Base-by-base conservation (phyloP, 2,113 vertebrate genomes). In the Dinomys branickii region DNA sequence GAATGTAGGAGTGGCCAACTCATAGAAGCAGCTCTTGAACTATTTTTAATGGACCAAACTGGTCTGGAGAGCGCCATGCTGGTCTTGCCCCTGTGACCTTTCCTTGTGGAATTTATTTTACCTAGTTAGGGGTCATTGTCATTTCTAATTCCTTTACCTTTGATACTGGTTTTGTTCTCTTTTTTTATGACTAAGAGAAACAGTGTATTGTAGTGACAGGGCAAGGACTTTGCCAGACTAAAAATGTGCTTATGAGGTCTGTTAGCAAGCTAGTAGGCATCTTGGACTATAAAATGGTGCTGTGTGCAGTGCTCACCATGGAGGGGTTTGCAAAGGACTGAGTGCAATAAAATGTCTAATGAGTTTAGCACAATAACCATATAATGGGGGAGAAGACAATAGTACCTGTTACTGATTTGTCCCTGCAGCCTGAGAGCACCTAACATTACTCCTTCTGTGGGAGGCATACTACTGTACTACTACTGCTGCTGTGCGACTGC, bases 181-280 rank as follows among this genome's bases (percentile, higher is more conserved):
- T 59, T 86, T 67, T n/a, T 75, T 94, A 82, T 56, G 52, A 75
- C 56, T 85, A 92, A 88, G 41, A 95, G 65, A 94, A 95, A 82
- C 4, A 82, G 24, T 89, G 7, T 81, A 47, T 85, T 89, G 93
- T 88, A 61, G 22, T 84, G 78, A 20, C 24, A 67, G 89, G 35
- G 5, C 33, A 81, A 20, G 10, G n/a, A 65, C 22, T 69, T 11
- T 75, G 38, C 38, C n/a, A 88, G 19, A 59, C 26, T 88, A n/a
- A 85, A 95, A 71, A 47, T 77, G 33, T 67, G 22, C 14, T 89
- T 47, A 20, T 28, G 20, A 30, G 69, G 54, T 88, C 41, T 90
- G n/a, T 69, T 93, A 69, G 80, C 20, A 85, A 35, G 10, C 69
- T 20, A 88, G 22, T 67, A 11, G 81, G 44, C 7, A 11, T 89